Evolutionary conservation across 2,113 vertebrate genomes (phyloP), one percentile per base, ranked within the genome.

Genomic region (Plecturocebus donacophilus): DNA sequence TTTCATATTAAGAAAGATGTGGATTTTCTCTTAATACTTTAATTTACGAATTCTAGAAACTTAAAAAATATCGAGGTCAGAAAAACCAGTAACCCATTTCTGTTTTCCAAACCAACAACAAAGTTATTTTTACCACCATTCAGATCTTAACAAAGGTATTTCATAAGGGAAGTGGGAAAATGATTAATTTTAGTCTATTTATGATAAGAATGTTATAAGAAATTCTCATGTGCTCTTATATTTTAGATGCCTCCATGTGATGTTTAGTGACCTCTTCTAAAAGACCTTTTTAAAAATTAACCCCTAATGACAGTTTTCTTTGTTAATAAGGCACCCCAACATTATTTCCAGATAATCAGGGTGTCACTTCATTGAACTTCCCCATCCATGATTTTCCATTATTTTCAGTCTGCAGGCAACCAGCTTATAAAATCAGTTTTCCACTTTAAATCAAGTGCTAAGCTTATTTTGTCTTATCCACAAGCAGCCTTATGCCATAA

Each of bases 171-270:
- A 84, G 49, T 96, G 91, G 45, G 81, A 95, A 97, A 96, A 85
- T 83, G 70, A 93, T 30, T 16, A 87, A 73, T 79, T 97, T 92
- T 95, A 70, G 47, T 70, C 77, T 90, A 85, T 77, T 97, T 93
- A 49, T 95, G 87, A 84, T 94, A 96, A 96, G 73, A 80, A 58
- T 8, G 4, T 89, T 91, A 45, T 45, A 83, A 92, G 49, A 89
- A 45, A 90, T 2, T 58, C 19, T 76, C 25, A 13, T 35, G 21
- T 30, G 16, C n/a, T 77, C 38, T 42, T 61, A 19, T 27, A 47
- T 77, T 71, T 52, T 91, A 52, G 49, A 52, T 52, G 21, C 32
- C 73, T 45, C 14, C 75, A 66, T 19, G 16, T 80, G 21, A 90
- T 84, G 21, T 76, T 91, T 58, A 71, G n/a, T 84, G 75, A n/a